Evolutionary conservation across 2,888 invertebrate genomes (phyloP), one percentile per base, ranked within the genome.

Genomic region (Daptonema setosum): DNA sequence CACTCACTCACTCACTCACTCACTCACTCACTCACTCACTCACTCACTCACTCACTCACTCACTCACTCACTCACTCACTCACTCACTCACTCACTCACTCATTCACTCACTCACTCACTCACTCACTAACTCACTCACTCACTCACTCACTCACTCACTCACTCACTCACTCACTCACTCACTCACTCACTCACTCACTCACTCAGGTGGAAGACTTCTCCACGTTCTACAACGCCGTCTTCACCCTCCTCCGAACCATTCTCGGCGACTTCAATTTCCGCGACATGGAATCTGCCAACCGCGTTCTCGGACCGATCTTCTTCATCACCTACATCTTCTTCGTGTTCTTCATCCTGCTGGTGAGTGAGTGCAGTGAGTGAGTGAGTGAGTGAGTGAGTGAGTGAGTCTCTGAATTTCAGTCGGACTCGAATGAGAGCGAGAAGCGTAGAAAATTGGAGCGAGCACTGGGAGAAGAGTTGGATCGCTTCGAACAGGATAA

Each of bases 311-410:
- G 83, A 1, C 83, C 83, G 0, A 74, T 81, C 57, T 85, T 80
- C 72, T 83, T 84, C 70, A 70, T 83, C 45, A 76, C 80, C 28
- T 84, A 81, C 65, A 81, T 83, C 60, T 80, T 84, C 72, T 77
- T 84, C 63, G 82, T 83, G 8, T 82, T 82, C 75, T 83, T 83
- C 68, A 80, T 83, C 43, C 71, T 83, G 53, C 71, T 83, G 76
- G 80, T 80, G 70, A 71, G 70, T 48, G 35, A 35, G 17, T 35
- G 17, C 35, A 35, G 8, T 11, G 17, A 11, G 35, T 35, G n/a
- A 45, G 3, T n/a, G n/a, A 45, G n/a, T 45, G n/a, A 45, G 3
- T 45, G 45, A 45, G n/a, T 5, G 22, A n/a, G 14, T 17, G n/a
- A n/a, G n/a, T 45, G 3, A 3, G n/a, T 14, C 17, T 5, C 30